Base-by-base conservation (phyloP, 2,797 vertebrate species). In the Gorsachius magnificus region DNA sequence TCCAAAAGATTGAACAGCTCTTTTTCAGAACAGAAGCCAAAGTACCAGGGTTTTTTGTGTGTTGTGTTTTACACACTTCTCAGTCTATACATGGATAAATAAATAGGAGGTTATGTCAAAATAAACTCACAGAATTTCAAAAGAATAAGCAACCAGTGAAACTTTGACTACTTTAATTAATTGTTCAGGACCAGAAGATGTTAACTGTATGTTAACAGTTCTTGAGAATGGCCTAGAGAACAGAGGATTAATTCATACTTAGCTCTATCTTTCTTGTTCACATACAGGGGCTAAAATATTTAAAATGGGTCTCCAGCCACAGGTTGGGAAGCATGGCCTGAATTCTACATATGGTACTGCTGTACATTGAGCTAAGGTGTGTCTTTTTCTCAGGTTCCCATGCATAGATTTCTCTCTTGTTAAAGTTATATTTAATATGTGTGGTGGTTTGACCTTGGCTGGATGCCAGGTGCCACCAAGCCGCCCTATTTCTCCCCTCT, bases 21-120 rank as follows among this genome's bases (percentile, higher is more conserved):
- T 79, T 79, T 66, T 43, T 9, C 4, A 43, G 21, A 60, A 82
- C 10, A 65, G 12, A 57, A 83, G 6, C 1, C 15, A 77, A 82
- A 66, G 0, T 33, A 61, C 6, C 3, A 3, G 16, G 2, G 4
- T 29, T 29, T 45, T 43, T 22, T 41, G 3, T 29, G 16, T 58
- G 2, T 13, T 60, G 9, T 3, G 7, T 64, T 75, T 89, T 58
- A 38, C 12, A 71, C 0, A 6, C 4, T 57, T 68, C 28, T 91
- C 21, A 66, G 26, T 54, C 9, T 61, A 35, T 16, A n/a, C 7
- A 9, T 20, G 4, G 28, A 41, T 56, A 76, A 69, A 75, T 70
- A 84, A 36, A 71, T 33, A 41, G 7, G 15, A 48, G 2, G 25
- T 51, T 77, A 35, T 45, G 6, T 48, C 20, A 89, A 56, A 94